Percentiles rank a stretch among this genome's conserved stretches.
phyloP scores from a whole-genome alignment of 2,888 invertebrate genomes.

The Melanophora roralis region DNA sequence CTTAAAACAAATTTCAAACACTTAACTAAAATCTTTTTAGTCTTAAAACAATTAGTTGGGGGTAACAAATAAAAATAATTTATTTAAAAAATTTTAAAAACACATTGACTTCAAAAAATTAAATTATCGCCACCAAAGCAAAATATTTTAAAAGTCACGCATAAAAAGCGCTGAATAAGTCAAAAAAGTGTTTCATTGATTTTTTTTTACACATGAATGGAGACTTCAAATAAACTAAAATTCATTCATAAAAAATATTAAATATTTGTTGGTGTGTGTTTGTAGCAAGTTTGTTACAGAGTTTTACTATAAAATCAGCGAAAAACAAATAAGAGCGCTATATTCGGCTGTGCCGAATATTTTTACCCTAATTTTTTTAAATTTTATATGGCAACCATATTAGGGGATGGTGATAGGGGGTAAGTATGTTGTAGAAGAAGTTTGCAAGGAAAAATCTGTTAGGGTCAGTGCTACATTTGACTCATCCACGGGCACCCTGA shows the following conservation, averaged over 20 bases:
- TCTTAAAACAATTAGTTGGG: conserved; percentile 34
- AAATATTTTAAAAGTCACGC: background rate
- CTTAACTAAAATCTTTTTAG: conserved; percentile 11
- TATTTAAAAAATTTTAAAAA: conserved; percentile 33
- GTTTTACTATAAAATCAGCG: conserved; percentile 30
- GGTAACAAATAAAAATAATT: conserved; percentile 10
- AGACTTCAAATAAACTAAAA: conserved; percentile 9
- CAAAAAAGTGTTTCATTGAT: conserved; percentile 17
- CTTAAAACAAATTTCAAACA: conserved; percentile 4
- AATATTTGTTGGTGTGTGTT: background rate
- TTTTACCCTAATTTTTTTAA: too few relatives aligned
- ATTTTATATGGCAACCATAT: too few relatives aligned
- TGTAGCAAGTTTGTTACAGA: conserved; percentile 3
- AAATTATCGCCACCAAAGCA: background rate
- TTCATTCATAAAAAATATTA: conserved; percentile 51
- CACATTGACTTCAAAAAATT: background rate
- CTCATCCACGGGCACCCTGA: too few relatives aligned
- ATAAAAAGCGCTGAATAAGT: background rate
- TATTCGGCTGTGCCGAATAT: too few relatives aligned
- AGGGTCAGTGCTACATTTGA: too few relatives aligned
- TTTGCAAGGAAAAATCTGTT: too few relatives aligned
- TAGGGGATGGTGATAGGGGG: too few relatives aligned
- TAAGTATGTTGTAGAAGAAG: too few relatives aligned
- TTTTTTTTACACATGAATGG: conserved; percentile 3
- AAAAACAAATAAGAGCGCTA: too few relatives aligned